Evolutionary conservation across 2,888 invertebrate genomes (phyloP), one percentile per base, ranked within the genome.

Genomic region (Drosophila mercatorum): DNA sequence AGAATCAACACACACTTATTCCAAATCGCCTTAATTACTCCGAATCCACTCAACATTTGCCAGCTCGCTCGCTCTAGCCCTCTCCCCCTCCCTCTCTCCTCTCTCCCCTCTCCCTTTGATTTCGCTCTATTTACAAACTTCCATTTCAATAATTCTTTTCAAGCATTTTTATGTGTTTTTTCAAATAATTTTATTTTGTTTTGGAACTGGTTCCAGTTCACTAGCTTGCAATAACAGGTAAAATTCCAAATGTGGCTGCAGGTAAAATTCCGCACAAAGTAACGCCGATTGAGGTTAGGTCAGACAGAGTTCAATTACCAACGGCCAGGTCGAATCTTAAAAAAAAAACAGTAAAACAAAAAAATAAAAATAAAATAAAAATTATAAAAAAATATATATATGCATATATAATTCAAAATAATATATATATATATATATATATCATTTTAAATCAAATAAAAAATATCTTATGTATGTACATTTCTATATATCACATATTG

Each of bases 1-100:
- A 75, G 34, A 74, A 71, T 78, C 78, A 79, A 74, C 75, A 80
- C 80, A 78, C 61, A 64, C 72, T 80, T 68, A 80, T 75, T 63
- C 51, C 55, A 80, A 80, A 51, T 66, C 76, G 62, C 36, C 51
- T 53, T 75, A 68, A 78, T 79, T 71, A 75, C 64, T 61, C 40
- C 14, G 22, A 51, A 56, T 60, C 44, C 60, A 70, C 43, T 57
- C 72, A 63, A 22, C 38, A 58, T 44, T 58, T 47, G 34, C 17
- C 47, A 17, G 26, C 34, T 31, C 46, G 41, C 17, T 28, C 38
- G 31, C 36, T 38, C 17, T 1, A 11, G 6, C 31, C 5, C 28
- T 51, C 49, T 2, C 28, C 14, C 31, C 4, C 43, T 10, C 11
- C 2, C 17, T 7, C 14, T 14, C 46, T 46, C 7, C 7, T 26